A percentile compares a stretch with the other conserved stretches of the same genome.
Conservation (phyloP, 2,797 vertebrate genomes). For the Lithobates pipiens region DNA sequence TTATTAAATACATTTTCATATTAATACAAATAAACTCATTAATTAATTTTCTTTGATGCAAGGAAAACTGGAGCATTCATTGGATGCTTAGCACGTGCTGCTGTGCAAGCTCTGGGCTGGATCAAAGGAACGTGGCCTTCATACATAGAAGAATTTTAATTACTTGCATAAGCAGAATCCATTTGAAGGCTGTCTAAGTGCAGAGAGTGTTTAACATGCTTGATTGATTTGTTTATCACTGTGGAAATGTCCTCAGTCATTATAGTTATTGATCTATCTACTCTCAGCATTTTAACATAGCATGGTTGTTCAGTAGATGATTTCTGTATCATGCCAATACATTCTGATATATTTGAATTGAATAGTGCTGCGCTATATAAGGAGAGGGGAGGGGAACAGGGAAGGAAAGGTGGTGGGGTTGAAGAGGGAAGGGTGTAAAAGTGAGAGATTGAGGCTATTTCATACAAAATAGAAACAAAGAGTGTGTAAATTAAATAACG, state of each 20-base stretch:
- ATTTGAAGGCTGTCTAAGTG: conserved; percentile 13
- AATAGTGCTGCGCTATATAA: too few relatives aligned
- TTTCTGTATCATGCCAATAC: not conserved
- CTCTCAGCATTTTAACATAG: not conserved
- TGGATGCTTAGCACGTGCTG: not conserved
- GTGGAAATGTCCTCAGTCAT: conserved; percentile 25
- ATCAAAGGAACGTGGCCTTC: conserved; percentile 37
- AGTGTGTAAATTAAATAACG: too few relatives aligned
- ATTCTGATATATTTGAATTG: not conserved
- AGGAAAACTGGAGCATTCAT: conserved; percentile 32
- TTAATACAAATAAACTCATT: conserved; percentile 60
- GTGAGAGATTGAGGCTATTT: too few relatives aligned
- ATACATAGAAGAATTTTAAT: conserved; percentile 37
- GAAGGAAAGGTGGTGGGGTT: too few relatives aligned
- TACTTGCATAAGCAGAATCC: conserved; percentile 28
- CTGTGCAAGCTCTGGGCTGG: not conserved
- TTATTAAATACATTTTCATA: conserved; percentile 33
- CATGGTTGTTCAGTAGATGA: not conserved
- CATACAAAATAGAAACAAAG: too few relatives aligned
- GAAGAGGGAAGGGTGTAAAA: too few relatives aligned
- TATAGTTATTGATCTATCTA: conserved; percentile 11
- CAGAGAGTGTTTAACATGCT: conserved; percentile 4
- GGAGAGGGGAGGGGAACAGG: too few relatives aligned
- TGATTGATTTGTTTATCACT: conserved; percentile 39
- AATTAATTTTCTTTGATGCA: conserved; percentile 55